A percentile compares a stretch with the other conserved stretches of the same genome.
These are phyloP conservation scores for Catamblyrhynchus diadema DNA, from an alignment of 2,797 vertebrate genomes.

Conservation along the genomic window DNA sequence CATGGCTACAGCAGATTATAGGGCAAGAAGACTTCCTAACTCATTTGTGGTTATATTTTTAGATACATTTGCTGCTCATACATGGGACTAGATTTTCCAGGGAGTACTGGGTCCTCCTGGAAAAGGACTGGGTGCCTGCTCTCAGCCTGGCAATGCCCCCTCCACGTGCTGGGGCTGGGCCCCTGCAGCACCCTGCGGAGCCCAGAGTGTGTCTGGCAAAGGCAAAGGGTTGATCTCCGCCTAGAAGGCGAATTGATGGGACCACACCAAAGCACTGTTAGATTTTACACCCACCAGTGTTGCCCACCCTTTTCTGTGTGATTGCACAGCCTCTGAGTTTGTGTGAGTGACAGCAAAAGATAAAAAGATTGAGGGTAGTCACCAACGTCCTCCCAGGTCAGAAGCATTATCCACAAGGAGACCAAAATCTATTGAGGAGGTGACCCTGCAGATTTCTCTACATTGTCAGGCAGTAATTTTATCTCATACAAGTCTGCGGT, in stretches of 20 bases:
- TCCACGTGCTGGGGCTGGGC: accelerated
- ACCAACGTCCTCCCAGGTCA: not conserved
- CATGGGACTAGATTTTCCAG: not conserved
- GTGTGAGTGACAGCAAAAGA: not conserved
- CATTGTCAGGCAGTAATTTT: not conserved
- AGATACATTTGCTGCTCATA: not conserved
- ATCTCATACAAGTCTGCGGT: not conserved
- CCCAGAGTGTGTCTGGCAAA: not conserved
- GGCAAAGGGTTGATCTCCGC: not conserved
- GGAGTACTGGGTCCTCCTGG: not conserved
- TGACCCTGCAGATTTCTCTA: not conserved
- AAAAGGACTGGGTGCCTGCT: not conserved
- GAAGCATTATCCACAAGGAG: not conserved
- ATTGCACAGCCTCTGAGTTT: not conserved
- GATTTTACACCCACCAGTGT: accelerated
- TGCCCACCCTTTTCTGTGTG: not conserved
- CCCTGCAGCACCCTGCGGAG: not conserved
- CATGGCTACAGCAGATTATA: accelerated
- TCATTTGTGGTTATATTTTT: not conserved
- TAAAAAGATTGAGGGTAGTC: not conserved
- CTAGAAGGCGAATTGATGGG: not conserved
- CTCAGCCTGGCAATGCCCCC: not conserved
- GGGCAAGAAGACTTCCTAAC: not conserved
- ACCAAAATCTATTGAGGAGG: not conserved
- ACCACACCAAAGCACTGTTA: not conserved